Percentiles rank a stretch among this genome's conserved stretches.
Evolutionary conservation across 2,113 vertebrate genomes (phyloP).

Genomic region (Clinocottus analis): DNA sequence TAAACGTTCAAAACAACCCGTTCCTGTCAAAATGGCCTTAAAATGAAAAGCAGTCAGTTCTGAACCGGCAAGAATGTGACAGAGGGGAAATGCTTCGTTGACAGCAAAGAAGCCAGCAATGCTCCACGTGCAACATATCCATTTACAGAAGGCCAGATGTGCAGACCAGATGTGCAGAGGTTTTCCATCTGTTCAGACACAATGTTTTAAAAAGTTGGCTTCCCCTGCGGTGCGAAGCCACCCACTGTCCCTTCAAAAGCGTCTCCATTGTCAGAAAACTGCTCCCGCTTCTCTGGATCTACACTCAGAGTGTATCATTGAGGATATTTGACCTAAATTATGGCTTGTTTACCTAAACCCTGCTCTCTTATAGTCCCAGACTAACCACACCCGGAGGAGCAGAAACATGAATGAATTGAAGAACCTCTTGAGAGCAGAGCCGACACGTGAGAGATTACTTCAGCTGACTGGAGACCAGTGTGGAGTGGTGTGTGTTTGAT

Average conservation of each 20-base stretch:
- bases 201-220: conserved; percentile 8
- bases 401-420: conserved; percentile 46
- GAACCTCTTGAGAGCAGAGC: conserved; percentile 28
- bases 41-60: neutral
- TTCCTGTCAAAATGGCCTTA: neutral
- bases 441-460: conserved; percentile 69
- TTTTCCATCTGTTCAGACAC: conserved; percentile 39
- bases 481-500: conserved; percentile 47
- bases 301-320: neutral
- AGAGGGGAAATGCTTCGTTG: neutral
- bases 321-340: conserved; percentile 57
- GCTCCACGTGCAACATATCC: neutral
- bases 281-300: conserved; percentile 3
- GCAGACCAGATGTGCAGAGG: conserved; percentile 8
- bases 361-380: conserved; percentile 43
- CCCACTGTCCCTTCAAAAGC: conserved; percentile 19
- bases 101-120: neutral
- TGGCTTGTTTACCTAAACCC: conserved; percentile 57
- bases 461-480: conserved; percentile 52
- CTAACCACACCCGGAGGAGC: neutral
- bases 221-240: neutral
- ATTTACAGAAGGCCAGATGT: neutral
- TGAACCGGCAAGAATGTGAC: neutral
- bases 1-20: neutral
- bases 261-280: neutral